A percentile compares a stretch with the other conserved stretches of the same genome.
Evolutionary conservation across 2,113 vertebrate species (phyloP).

Genomic region (Falcunculus frontatus): DNA sequence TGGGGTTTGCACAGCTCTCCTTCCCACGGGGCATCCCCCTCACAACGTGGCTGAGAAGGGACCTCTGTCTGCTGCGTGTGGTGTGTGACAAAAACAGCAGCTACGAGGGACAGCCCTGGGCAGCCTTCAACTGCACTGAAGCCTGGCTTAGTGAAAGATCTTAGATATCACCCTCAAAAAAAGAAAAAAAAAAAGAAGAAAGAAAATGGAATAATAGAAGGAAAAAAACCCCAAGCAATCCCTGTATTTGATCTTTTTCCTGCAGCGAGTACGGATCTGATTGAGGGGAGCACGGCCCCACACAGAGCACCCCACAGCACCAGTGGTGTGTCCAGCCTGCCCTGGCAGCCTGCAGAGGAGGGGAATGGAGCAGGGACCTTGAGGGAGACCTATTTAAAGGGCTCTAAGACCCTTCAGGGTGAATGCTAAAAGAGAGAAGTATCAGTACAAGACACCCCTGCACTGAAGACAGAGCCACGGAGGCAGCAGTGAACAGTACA

Average conservation of each 20-base stretch:
- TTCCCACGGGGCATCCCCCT: not conserved
- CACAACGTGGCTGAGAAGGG: not conserved
- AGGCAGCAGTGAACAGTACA: not conserved
- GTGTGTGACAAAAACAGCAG: not conserved
- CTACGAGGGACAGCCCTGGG: not conserved
- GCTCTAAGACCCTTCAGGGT: not conserved
- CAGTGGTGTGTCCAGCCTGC: not conserved
- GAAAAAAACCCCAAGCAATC: fast-evolving
- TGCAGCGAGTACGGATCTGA: not conserved
- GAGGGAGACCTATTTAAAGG: not conserved
- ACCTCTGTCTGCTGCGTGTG: fast-evolving
- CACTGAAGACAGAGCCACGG: not conserved
- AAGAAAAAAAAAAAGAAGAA: too few relatives aligned
- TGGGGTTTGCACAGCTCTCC: not conserved
- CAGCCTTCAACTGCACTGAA: not conserved
- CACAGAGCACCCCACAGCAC: not conserved
- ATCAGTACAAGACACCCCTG: not conserved
- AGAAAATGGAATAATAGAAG: not conserved
- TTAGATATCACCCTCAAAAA: not conserved
- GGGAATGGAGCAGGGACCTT: not conserved
- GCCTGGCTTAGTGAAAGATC: not conserved
- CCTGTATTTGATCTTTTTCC: not conserved
- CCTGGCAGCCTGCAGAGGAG: not conserved
- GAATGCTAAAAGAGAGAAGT: not conserved
- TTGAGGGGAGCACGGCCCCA: not conserved